phyloP scores from a whole-genome alignment of 2,888 invertebrate genomes.

The Amorpha juglandis region DNA sequence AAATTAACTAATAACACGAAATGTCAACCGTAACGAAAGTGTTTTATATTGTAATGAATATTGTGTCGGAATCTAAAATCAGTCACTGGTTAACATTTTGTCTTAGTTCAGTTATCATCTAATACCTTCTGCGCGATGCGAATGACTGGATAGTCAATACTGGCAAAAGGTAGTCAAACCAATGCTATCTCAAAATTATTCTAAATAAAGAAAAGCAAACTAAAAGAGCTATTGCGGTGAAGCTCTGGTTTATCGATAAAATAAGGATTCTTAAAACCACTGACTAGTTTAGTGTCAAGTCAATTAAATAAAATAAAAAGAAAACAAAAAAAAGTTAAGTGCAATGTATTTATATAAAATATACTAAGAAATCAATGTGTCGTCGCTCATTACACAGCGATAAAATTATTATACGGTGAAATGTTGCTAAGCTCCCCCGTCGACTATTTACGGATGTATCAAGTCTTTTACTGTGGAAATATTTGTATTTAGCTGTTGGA shows the following conservation, averaged over 20 bases:
- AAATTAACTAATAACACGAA: slow-evolving; percentile 60
- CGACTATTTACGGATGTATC: slow-evolving; percentile 16
- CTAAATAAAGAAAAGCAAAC: slow-evolving; percentile 52
- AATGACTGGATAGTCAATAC: slow-evolving; percentile 29
- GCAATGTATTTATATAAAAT: slow-evolving; percentile 18
- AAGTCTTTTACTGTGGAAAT: slow-evolving; percentile 31
- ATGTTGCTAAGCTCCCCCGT: slow-evolving; percentile 71
- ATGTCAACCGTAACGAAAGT: slow-evolving; percentile 61
- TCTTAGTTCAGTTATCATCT: slow-evolving; percentile 43
- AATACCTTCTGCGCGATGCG: slow-evolving; percentile 54
- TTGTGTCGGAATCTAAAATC: slow-evolving; percentile 35
- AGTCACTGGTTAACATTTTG: slow-evolving; percentile 59
- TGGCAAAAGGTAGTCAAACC: slow-evolving; percentile 14
- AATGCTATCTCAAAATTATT: slow-evolving; percentile 14
- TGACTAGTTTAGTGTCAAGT: slow-evolving; percentile 67
- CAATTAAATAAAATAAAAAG: slow-evolving; percentile 30
- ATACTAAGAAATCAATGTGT: slow-evolving; percentile 28
- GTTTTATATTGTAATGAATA: slow-evolving; percentile 34
- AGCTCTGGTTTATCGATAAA: slow-evolving; percentile 55
- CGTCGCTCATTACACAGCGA: slow-evolving; percentile 44
- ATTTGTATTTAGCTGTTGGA: slow-evolving; percentile 20
- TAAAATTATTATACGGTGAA: slow-evolving; percentile 49
- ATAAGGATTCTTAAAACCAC: slow-evolving; percentile 65
- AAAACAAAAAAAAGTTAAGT: slow-evolving; percentile 24
- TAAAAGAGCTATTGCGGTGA: slow-evolving; percentile 65